Base-by-base conservation (phyloP, 2,797 vertebrate species). In the Chaunax sp. region DNA sequence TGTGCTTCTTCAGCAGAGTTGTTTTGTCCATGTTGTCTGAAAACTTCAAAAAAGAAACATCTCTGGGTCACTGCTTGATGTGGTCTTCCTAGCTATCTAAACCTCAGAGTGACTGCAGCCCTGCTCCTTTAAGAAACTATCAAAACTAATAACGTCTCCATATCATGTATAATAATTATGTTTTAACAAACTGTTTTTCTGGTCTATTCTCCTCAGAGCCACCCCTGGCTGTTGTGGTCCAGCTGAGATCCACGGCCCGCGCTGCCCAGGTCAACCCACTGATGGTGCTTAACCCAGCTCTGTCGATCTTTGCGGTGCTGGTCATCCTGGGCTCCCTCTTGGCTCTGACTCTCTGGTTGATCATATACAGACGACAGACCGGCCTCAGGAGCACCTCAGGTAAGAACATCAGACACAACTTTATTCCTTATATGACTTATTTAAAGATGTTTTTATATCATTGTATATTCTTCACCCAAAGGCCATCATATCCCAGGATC, bases 281-380 rank as follows among this genome's bases (percentile, higher is more conserved):
- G 37, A 20, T 19, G 23, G 0, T 45, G 18, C 66, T 87, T 62
- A 77, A 51, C 61, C 86, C 80, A 0, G 16, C 30, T 14, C 66
- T 93, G 68, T 94, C 90, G 90, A 62, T 86, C 40, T 78, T 72
- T 35, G 83, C 93, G 71, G 69, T 55, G 14, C 51, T 91, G 71
- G 49, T 69, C n/a, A 67, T 47, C 0, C 26, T 84, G 58, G 86
- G 84, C 1, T 90, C 87, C 35, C 18, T 91, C 45, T 3, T 93
- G 75, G 77, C 76, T 28, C 73, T 94, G 55, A 59, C 55, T 20
- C 61, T 93, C 16, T 94, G 92, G 91, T 54, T 89, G 45, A 38
- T 91, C 71, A 84, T 93, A 19, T 93, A 75, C 82, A 92, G 57
- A 77, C 58, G 57, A 15, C 85, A 87, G 49, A 63, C 1, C 20